phyloP scores from a whole-genome alignment of 2,888 invertebrate genomes.

The Tinea semifulvella region DNA sequence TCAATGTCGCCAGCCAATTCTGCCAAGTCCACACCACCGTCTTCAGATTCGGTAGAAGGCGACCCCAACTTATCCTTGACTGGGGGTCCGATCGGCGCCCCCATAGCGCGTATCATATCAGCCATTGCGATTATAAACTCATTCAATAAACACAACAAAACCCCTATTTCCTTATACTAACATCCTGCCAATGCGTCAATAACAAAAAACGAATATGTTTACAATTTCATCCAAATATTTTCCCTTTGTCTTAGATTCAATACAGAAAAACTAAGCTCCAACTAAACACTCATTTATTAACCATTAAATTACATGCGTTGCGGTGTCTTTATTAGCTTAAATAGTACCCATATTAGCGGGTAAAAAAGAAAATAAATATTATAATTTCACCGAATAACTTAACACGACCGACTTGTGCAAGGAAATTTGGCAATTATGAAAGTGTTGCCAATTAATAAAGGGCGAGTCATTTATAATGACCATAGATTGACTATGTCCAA shows the following conservation, averaged over 20 bases:
- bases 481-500: too few species aligned
- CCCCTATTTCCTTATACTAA: neutral
- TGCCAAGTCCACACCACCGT: constrained; percentile 74
- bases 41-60: constrained; percentile 87
- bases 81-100: constrained; percentile 71
- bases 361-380: constrained; percentile 3
- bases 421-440: too few species aligned
- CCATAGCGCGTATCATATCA: constrained; percentile 74
- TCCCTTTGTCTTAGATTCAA: constrained; percentile 5
- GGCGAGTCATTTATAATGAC: too few species aligned
- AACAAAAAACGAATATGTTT: constrained; percentile 11
- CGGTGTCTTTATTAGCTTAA: neutral
- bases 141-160: neutral
- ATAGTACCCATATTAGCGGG: neutral
- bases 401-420: neutral
- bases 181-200: constrained; percentile 2
- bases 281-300: too few species aligned
- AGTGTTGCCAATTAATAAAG: too few species aligned
- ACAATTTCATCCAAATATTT: constrained; percentile 9
- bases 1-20: constrained; percentile 73
- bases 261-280: too few species aligned
- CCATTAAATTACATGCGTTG: too few species aligned
- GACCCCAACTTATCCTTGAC: constrained; percentile 80
- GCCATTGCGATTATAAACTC: constrained; percentile 58
- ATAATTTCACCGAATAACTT: constrained; percentile 3